A percentile compares a stretch with the other conserved stretches of the same genome.
phyloP scores from a whole-genome alignment of 1,140 invertebrate species.

The Zophobas morio region DNA sequence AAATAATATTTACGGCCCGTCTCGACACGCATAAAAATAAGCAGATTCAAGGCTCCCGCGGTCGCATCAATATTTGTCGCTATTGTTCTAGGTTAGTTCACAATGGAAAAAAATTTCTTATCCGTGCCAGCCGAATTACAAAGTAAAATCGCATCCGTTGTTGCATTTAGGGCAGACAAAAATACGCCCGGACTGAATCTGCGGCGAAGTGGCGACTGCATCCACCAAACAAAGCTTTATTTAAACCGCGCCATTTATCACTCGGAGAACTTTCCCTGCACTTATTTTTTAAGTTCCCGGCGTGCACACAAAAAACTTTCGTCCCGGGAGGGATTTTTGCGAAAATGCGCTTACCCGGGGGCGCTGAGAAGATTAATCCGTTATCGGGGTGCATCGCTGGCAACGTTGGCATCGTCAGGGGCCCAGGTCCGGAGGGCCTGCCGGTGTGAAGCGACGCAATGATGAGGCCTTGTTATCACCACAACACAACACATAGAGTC shows the following conservation, averaged over 20 bases:
- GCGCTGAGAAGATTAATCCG: slow-evolving; percentile 65
- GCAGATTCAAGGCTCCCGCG: slow-evolving; percentile 42
- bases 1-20: slow-evolving; percentile 53
- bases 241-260: background rate
- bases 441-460: slow-evolving; percentile 60
- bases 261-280: slow-evolving; percentile 53
- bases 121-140: slow-evolving; percentile 22
- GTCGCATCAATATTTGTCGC: slow-evolving; percentile 1
- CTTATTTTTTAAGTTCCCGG: slow-evolving; percentile 52
- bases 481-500: slow-evolving; percentile 48
- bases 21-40: slow-evolving; percentile 45
- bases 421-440: slow-evolving; percentile 57
- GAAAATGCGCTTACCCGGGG: slow-evolving; percentile 60
- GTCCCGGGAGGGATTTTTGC: background rate
- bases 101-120: background rate
- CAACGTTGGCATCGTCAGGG: slow-evolving; percentile 60
- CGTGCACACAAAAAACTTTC: background rate
- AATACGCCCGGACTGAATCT: slow-evolving; percentile 17
- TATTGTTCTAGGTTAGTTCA: slow-evolving; percentile 8
- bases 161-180: slow-evolving; percentile 42
- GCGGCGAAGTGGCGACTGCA: slow-evolving; percentile 17
- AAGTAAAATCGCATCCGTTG: slow-evolving; percentile 32
- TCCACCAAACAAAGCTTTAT: slow-evolving; percentile 16
- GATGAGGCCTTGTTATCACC: slow-evolving; percentile 55
- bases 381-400: slow-evolving; percentile 63